phyloP scores from a whole-genome alignment of 2,888 invertebrate species.

The Melieria omissa region DNA sequence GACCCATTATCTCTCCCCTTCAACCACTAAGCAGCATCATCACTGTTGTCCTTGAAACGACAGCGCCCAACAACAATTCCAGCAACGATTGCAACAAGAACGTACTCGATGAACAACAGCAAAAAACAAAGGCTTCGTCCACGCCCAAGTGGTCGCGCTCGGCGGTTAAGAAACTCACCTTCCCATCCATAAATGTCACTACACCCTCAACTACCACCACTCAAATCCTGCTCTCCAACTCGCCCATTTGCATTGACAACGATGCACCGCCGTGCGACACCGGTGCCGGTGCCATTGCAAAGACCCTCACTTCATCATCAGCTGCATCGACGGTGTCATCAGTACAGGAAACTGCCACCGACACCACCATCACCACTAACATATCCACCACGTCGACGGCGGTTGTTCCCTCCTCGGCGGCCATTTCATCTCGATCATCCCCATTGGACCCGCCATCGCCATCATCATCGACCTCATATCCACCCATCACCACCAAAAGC shows the following conservation, averaged over 20 bases:
- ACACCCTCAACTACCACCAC: slow-evolving; percentile 58
- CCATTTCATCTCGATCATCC: slow-evolving; percentile 20
- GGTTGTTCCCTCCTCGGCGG: not conserved
- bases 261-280: not conserved
- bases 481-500: slow-evolving; percentile 54
- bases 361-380: slow-evolving; percentile 17
- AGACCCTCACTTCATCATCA: not conserved
- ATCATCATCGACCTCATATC: slow-evolving; percentile 47
- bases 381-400: slow-evolving; percentile 10
- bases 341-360: not conserved
- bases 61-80: slow-evolving; percentile 40
- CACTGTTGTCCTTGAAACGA: slow-evolving; percentile 43
- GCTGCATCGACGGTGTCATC: not conserved
- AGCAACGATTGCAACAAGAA: slow-evolving; percentile 39
- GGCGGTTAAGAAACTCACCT: slow-evolving; percentile 31
- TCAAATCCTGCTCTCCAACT: slow-evolving; percentile 51
- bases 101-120: slow-evolving; percentile 49
- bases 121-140: not conserved
- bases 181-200: slow-evolving; percentile 58
- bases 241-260: slow-evolving; percentile 41
- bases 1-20: slow-evolving; percentile 21
- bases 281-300: not conserved
- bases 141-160: too few relatives aligned
- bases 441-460: slow-evolving; percentile 43
- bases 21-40: slow-evolving; percentile 42